phyloP scores from a whole-genome alignment of 2,888 invertebrate species.

The Psococerastis gibbosa region DNA sequence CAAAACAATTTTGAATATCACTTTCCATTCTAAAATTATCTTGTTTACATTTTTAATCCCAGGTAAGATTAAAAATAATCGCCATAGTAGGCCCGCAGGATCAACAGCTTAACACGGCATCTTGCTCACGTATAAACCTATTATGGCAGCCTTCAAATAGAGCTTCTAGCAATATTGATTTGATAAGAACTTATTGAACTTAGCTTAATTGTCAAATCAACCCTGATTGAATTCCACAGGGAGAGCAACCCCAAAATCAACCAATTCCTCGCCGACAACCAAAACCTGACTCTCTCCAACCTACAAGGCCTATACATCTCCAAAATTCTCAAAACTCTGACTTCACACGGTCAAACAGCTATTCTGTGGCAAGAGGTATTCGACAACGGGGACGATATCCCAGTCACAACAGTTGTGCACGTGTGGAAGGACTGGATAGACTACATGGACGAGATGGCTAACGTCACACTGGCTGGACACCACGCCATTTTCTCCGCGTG shows the following conservation, averaged over 20 bases:
- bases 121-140: no score
- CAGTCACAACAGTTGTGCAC: conserved; percentile 51
- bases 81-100: no score
- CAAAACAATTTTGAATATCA: no score
- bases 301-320: conserved; percentile 52
- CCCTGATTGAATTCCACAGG: no score
- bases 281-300: conserved; percentile 22
- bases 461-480: conserved; percentile 42
- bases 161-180: no score
- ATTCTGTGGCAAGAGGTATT: conserved; percentile 81
- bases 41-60: no score
- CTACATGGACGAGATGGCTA: conserved; percentile 19
- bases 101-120: no score
- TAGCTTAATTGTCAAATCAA: no score
- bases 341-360: conserved; percentile 29
- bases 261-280: conserved; percentile 36
- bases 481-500: conserved; percentile 55
- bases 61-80: no score
- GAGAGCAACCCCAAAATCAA: conserved; percentile 41
- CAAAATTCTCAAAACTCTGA: conserved; percentile 33
- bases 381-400: conserved; percentile 44
- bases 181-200: no score
- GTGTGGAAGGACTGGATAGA: conserved; percentile 44
- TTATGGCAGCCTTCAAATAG: no score
- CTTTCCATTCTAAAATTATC: no score